Evolutionary conservation across 2,888 invertebrate genomes (phyloP), one percentile per base, ranked within the genome.

Genomic region (Xanthostigma xanthostigma): DNA sequence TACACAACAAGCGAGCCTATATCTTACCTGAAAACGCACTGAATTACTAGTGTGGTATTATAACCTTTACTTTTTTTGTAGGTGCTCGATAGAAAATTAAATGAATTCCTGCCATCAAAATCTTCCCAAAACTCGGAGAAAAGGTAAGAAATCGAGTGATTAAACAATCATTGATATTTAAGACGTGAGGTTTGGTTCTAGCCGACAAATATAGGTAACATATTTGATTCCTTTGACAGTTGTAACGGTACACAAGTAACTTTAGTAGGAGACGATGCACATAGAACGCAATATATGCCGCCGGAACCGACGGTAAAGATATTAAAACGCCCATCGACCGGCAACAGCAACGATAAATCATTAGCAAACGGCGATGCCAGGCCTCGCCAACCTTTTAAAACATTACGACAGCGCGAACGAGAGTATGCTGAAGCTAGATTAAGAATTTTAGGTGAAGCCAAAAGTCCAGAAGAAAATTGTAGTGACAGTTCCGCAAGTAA

Each of bases 391-490:
- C 88, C 87, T 39, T 84, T 88, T 50, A 88, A 89, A 67, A 84
- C 88, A 41, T 68, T 88, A 42, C 82, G 87, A 68, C 88, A 95
- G 75, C 76, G 94, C 58, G 92, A 93, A 67, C 89, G 90, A 62
- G 94, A 92, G 62, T 95, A 95, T 63, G 92, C 92, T 11, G 86
- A 92, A 65, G 93, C 93, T 14, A 77, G 94, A 56, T 75, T 89
- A 54, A 75, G 94, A 62, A 94, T 95, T 67, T 70, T 94, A 57
- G 94, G 94, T 12, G 84, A 89, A 64, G 87, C 87, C 47, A 76
- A 78, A 57, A 84, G 83, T 64, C 84, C 85, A 1, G 86, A 87
- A 62, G 86, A 86, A 64, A 72, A 58, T 75, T 73, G 77, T 77
- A 67, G 65, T 69, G 55, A 47, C 38, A 44, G 36, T 40, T 14